Percentiles rank a stretch among this genome's conserved stretches.
Conservation (phyloP, 2,797 vertebrate genomes). For the Poecilia wingei region DNA sequence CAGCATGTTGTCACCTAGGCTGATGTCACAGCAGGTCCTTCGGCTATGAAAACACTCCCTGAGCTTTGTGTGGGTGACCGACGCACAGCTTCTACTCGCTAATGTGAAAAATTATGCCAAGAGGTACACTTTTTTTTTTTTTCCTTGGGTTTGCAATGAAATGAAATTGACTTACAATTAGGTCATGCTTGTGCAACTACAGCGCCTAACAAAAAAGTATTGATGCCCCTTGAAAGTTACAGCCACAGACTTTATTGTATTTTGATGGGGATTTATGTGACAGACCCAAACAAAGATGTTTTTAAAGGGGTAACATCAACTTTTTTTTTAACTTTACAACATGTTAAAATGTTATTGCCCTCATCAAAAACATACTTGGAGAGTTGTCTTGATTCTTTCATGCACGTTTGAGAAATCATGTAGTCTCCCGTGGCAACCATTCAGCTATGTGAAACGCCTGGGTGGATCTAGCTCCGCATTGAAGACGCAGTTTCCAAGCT, state of each 20-base stretch:
- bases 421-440: too few relatives aligned
- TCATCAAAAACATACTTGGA: too few relatives aligned
- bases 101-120: constrained; percentile 62
- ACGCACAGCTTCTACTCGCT: constrained; percentile 49
- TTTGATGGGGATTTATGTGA: neutral
- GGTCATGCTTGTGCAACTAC: constrained; percentile 38
- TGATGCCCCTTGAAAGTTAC: neutral
- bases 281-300: neutral
- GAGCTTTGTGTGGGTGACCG: constrained; percentile 47
- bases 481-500: too few relatives aligned
- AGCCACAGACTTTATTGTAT: neutral
- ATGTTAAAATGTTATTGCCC: too few relatives aligned
- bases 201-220: constrained; percentile 26
- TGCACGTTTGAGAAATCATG: too few relatives aligned
- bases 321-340: too few relatives aligned
- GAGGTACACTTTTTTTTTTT: constrained; percentile 11
- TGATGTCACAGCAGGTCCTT: constrained; percentile 75
- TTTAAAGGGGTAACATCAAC: neutral
- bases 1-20: constrained; percentile 76
- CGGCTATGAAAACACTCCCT: constrained; percentile 72
- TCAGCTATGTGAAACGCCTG: too few relatives aligned
- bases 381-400: too few relatives aligned
- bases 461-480: too few relatives aligned
- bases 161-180: constrained; percentile 54
- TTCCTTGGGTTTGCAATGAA: constrained; percentile 41